Evolutionary conservation across 2,888 invertebrate species (phyloP).

Genomic region (Drosophila glabriapex): DNA sequence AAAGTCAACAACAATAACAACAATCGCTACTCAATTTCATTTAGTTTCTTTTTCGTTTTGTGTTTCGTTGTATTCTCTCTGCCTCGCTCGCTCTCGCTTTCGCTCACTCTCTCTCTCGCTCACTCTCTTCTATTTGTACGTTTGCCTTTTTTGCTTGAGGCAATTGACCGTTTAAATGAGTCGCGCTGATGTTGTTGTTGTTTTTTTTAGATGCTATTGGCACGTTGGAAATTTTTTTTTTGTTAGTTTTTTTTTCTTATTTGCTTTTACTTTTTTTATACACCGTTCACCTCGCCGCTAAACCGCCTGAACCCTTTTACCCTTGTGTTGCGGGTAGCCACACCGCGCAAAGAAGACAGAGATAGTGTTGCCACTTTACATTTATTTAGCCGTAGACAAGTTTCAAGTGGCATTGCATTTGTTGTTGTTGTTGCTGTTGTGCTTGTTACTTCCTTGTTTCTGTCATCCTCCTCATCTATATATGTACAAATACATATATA

Average conservation of each 20-base stretch:
- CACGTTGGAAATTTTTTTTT: slow-evolving; percentile 38
- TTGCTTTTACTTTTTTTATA: slow-evolving; percentile 49
- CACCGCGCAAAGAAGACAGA: slow-evolving; percentile 14
- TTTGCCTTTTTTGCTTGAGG: slow-evolving; percentile 71
- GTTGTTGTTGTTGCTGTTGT: slow-evolving; percentile 20
- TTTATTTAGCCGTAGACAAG: slow-evolving; percentile 52
- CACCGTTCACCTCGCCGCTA: slow-evolving; percentile 37
- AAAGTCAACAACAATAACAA: slow-evolving; percentile 34
- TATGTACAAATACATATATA: slow-evolving; percentile 7
- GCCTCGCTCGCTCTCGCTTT: slow-evolving; percentile 39
- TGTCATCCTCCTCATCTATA: slow-evolving; percentile 38
- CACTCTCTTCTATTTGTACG: slow-evolving; percentile 63
- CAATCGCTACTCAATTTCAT: slow-evolving; percentile 50
- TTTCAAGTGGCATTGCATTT: slow-evolving; percentile 46
- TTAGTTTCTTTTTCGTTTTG: slow-evolving; percentile 41
- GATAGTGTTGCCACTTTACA: slow-evolving; percentile 51
- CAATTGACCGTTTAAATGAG: slow-evolving; percentile 81
- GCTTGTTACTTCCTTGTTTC: slow-evolving; percentile 60
- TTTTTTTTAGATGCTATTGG: slow-evolving; percentile 46
- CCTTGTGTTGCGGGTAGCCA: slow-evolving; percentile 33
- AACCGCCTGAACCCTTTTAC: slow-evolving; percentile 48
- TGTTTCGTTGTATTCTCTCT: slow-evolving; percentile 39
- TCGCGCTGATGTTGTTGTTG: slow-evolving; percentile 43
- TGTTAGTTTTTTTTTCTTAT: slow-evolving; percentile 28
- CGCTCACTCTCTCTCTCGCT: slow-evolving; percentile 34